Evolutionary conservation across 2,888 invertebrate genomes (phyloP).

Genomic region (Campoplex nolae): DNA sequence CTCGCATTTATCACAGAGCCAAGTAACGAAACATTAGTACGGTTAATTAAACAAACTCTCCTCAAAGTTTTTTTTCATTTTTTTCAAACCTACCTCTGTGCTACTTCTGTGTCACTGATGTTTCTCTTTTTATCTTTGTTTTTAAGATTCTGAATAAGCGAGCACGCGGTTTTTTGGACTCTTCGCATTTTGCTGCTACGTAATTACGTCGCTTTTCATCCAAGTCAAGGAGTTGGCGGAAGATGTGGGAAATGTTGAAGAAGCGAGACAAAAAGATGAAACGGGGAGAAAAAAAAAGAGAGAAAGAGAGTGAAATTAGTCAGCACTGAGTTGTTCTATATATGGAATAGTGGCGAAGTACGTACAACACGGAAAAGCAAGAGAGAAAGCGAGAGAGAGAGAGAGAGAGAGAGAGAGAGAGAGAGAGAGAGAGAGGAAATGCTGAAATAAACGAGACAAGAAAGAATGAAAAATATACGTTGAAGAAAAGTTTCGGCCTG

Average conservation of each 20-base stretch:
- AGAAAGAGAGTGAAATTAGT: conserved; percentile 23
- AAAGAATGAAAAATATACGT: conserved; percentile 59
- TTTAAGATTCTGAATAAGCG: conserved; percentile 50
- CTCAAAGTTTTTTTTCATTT: conserved; percentile 40
- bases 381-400: not conserved
- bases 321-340: conserved; percentile 18
- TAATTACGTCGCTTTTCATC: conserved; percentile 69
- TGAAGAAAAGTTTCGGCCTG: conserved; percentile 54
- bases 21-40: conserved; percentile 71
- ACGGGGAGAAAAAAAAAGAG: not conserved
- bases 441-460: conserved; percentile 58
- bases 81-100: conserved; percentile 19
- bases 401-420: not conserved
- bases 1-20: conserved; percentile 68
- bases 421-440: not conserved
- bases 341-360: conserved; percentile 20
- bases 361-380: not conserved
- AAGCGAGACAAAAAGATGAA: not conserved
- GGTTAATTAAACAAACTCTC: conserved; percentile 72
- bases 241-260: conserved; percentile 26
- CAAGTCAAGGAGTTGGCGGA: conserved; percentile 52
- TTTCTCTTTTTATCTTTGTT: conserved; percentile 35
- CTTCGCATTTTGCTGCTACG: conserved; percentile 53
- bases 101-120: conserved; percentile 34
- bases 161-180: conserved; percentile 35